phyloP scores from a whole-genome alignment of 2,113 vertebrate genomes.

The Rhipidura dahli region DNA sequence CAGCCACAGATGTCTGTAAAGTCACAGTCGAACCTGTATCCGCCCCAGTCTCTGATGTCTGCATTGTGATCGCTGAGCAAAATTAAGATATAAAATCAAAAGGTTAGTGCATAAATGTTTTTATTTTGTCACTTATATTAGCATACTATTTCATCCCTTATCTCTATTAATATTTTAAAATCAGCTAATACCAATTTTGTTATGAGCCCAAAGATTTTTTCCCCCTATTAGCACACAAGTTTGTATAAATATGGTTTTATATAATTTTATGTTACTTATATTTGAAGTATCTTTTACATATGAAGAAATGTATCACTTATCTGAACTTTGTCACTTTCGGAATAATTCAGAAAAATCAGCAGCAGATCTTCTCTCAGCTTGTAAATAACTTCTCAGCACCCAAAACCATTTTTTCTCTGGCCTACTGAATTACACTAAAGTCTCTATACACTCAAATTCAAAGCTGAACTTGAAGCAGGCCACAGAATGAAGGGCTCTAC shows the following conservation, averaged over 20 bases:
- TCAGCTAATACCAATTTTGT: background rate
- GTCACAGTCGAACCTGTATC: slow-evolving; percentile 84
- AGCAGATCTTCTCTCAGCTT: background rate
- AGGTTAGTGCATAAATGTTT: background rate
- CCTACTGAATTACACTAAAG: background rate
- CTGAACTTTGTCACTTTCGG: background rate
- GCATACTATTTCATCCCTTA: background rate
- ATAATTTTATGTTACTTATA: background rate
- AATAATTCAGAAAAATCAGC: background rate
- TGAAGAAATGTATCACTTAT: background rate
- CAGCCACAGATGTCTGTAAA: slow-evolving; percentile 83
- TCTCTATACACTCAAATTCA: background rate
- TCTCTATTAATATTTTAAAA: background rate
- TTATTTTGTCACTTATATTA: background rate
- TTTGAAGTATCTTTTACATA: background rate
- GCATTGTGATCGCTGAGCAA: slow-evolving; percentile 79
- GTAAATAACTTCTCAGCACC: background rate
- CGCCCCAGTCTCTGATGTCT: slow-evolving; percentile 82
- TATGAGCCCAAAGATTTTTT: background rate
- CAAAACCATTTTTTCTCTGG: background rate
- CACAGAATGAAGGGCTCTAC: background rate
- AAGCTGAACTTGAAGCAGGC: background rate
- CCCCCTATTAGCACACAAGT: background rate
- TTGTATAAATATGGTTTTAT: background rate
- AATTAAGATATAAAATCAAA: slow-evolving; percentile 26